Evolutionary conservation across 2,888 invertebrate species (phyloP).

Genomic region (Latrodectus hesperus): DNA sequence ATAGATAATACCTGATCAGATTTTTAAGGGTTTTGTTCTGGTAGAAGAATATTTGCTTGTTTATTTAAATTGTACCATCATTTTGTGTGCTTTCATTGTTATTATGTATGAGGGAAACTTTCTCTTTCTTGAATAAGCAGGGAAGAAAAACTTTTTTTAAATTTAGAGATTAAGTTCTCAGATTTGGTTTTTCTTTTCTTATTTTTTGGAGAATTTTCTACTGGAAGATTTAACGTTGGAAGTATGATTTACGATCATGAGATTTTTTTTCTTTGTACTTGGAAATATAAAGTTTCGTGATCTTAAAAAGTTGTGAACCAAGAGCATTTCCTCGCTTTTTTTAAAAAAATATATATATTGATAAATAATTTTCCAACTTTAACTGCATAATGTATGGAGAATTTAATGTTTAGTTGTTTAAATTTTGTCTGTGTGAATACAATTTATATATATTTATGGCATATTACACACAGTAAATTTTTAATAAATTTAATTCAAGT

Average conservation of each 20-base stretch:
- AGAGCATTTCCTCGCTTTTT: too few species aligned
- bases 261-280: not conserved
- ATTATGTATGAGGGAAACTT: constrained; percentile 27
- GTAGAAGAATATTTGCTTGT: constrained; percentile 15
- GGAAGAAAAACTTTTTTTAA: constrained; percentile 18
- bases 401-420: too few species aligned
- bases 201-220: not conserved
- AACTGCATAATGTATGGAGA: too few species aligned
- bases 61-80: constrained; percentile 21
- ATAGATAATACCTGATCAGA: constrained; percentile 45
- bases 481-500: too few species aligned
- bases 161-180: constrained; percentile 47
- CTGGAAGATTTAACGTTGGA: not conserved
- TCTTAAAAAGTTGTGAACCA: too few species aligned
- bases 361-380: too few species aligned
- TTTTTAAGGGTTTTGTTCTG: constrained; percentile 13
- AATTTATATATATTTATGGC: too few species aligned
- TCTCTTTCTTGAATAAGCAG: not conserved
- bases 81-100: constrained; percentile 41
- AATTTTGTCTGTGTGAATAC: too few species aligned
- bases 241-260: constrained; percentile 40
- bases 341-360: too few species aligned
- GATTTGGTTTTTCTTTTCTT: not conserved
- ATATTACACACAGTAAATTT: too few species aligned
- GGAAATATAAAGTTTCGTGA: too few species aligned